Conservation (phyloP, 2,113 vertebrate genomes). For the Poicephalus meyeri region DNA sequence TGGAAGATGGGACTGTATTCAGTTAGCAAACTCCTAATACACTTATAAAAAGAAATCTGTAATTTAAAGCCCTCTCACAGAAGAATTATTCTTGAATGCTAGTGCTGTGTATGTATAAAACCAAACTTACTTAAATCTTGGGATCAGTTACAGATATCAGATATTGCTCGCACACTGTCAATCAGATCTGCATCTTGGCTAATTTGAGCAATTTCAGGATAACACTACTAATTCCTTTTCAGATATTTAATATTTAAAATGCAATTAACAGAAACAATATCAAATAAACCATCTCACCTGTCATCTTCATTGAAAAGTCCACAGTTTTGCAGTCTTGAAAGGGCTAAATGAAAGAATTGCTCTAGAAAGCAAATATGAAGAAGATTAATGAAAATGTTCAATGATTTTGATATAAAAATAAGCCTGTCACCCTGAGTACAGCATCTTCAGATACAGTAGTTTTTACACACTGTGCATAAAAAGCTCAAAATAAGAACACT, state of each 20-base stretch:
- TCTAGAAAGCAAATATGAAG: conserved; percentile 64
- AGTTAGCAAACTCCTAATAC: background rate
- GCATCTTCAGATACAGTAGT: background rate
- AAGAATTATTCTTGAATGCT: background rate
- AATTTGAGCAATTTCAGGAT: background rate
- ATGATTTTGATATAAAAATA: background rate
- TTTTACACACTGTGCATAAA: background rate
- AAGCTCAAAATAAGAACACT: background rate
- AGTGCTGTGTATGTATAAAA: background rate
- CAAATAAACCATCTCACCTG: conserved; percentile 66
- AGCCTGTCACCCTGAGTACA: background rate
- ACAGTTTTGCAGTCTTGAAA: conserved; percentile 75
- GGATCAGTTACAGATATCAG: background rate
- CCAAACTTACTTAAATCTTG: background rate
- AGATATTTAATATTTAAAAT: background rate
- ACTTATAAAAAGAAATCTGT: background rate
- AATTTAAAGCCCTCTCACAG: background rate
- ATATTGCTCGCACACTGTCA: background rate
- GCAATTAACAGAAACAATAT: background rate
- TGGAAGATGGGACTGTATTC: background rate
- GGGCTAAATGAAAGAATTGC: conserved; percentile 66
- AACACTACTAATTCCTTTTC: background rate
- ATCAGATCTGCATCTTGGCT: background rate
- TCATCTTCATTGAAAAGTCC: conserved; percentile 57
- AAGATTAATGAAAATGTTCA: background rate